Conservation (phyloP, 2,113 vertebrate species). For the Caloenas nicobarica region DNA sequence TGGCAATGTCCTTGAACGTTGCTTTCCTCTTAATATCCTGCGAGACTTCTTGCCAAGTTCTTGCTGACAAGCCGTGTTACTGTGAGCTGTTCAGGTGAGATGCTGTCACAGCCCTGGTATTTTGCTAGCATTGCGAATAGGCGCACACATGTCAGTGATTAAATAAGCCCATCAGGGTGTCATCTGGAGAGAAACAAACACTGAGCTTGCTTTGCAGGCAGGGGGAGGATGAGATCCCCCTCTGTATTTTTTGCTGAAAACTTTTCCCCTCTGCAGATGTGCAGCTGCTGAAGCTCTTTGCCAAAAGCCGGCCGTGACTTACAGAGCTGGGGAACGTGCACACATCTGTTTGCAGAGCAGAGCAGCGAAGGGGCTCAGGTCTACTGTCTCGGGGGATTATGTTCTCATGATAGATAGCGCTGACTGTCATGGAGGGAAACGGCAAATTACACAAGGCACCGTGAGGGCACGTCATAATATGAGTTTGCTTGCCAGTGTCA, state of each 20-base stretch:
- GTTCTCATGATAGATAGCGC: background rate
- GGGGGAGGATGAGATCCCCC: slow-evolving; percentile 4
- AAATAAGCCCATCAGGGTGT: slow-evolving; percentile 67
- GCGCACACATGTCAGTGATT: slow-evolving; percentile 50
- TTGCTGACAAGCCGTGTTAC: background rate
- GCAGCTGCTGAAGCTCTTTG: slow-evolving; percentile 39
- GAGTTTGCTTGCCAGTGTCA: background rate
- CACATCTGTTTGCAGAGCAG: slow-evolving; percentile 47
- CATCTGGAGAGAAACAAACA: slow-evolving; percentile 46
- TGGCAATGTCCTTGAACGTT: background rate
- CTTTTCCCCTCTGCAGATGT: slow-evolving; percentile 56
- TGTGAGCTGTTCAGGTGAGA: slow-evolving; percentile 46
- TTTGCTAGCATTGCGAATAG: background rate
- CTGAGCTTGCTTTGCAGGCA: slow-evolving; percentile 23
- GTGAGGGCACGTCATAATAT: background rate
- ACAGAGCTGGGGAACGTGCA: background rate
- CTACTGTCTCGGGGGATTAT: slow-evolving; percentile 9
- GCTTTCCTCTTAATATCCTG: background rate
- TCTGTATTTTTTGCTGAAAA: slow-evolving; percentile 28
- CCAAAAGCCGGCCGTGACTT: slow-evolving; percentile 32
- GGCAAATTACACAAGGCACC: slow-evolving; percentile 6
- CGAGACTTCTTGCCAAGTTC: background rate
- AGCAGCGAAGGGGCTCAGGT: background rate
- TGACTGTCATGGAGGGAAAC: background rate
- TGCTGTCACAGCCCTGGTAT: slow-evolving; percentile 43